Conservation (phyloP, 2,113 vertebrate species). For the Ciconia maguari region DNA sequence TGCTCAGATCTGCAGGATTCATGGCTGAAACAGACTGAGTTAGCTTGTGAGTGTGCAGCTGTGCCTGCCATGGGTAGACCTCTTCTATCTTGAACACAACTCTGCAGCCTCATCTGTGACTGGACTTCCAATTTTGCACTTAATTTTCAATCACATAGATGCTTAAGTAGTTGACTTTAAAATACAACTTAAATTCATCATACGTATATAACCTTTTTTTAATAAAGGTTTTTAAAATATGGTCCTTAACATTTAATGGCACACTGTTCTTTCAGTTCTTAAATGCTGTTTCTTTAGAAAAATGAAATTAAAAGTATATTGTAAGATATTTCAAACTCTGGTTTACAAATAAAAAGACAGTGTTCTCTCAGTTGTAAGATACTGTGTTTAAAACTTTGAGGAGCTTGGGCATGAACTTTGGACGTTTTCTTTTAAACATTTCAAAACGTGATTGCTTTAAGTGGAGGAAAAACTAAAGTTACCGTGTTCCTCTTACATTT, state of each 20-base stretch:
- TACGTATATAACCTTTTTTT: neutral
- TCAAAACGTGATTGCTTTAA: neutral
- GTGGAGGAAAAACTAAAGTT: neutral
- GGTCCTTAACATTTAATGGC: neutral
- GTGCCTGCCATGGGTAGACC: neutral
- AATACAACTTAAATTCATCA: neutral
- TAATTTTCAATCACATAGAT: neutral
- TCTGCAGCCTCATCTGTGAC: neutral
- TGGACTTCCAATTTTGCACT: neutral
- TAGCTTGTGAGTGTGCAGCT: neutral
- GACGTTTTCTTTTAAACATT: neutral
- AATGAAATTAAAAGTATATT: neutral
- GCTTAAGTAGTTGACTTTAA: neutral
- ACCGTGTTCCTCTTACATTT: neutral
- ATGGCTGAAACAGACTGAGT: neutral
- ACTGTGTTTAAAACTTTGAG: conserved; percentile 29
- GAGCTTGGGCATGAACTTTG: conserved; percentile 18
- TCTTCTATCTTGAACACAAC: neutral
- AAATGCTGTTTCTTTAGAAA: conserved; percentile 22
- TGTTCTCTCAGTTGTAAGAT: conserved; percentile 16
- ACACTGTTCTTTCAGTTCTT: neutral
- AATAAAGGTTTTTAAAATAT: neutral
- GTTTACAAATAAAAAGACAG: conserved; percentile 25
- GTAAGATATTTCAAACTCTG: neutral
- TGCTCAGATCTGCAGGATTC: neutral